A percentile compares a stretch with the other conserved stretches of the same genome.
Evolutionary conservation across 2,113 vertebrate species (phyloP).

Genomic region (Acanthisitta chloris): DNA sequence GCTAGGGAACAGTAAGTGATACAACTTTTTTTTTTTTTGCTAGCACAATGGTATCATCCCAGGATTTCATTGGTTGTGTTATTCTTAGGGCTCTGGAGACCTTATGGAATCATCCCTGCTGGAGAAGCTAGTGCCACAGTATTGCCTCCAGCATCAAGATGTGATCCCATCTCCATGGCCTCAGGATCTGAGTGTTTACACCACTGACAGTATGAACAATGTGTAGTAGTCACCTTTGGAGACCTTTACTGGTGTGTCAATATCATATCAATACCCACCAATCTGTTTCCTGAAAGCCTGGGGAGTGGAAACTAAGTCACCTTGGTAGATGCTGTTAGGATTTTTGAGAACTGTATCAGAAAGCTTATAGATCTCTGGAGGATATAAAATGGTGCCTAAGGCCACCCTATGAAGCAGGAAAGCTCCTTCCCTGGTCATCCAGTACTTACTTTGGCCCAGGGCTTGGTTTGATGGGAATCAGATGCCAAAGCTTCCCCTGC

Average conservation of each 20-base stretch:
- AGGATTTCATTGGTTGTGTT: background rate
- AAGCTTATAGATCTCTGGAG: background rate
- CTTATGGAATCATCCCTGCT: background rate
- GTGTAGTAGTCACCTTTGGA: background rate
- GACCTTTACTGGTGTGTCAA: background rate
- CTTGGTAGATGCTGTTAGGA: background rate
- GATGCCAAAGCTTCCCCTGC: background rate
- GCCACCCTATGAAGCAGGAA: background rate
- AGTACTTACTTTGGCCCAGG: background rate
- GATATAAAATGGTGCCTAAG: background rate
- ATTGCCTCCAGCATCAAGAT: background rate
- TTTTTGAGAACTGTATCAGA: background rate
- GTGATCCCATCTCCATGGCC: background rate
- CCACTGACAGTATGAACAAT: background rate
- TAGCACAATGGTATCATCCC: background rate
- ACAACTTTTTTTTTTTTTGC: background rate
- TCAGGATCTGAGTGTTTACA: background rate
- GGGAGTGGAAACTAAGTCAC: background rate
- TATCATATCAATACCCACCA: background rate
- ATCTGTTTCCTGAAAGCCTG: background rate
- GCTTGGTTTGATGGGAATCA: background rate
- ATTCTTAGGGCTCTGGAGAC: background rate
- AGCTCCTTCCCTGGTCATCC: background rate
- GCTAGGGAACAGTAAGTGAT: background rate
- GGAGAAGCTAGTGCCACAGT: background rate